Base-by-base conservation (phyloP, 2,113 vertebrate species). In the Aplodontia rufa region DNA sequence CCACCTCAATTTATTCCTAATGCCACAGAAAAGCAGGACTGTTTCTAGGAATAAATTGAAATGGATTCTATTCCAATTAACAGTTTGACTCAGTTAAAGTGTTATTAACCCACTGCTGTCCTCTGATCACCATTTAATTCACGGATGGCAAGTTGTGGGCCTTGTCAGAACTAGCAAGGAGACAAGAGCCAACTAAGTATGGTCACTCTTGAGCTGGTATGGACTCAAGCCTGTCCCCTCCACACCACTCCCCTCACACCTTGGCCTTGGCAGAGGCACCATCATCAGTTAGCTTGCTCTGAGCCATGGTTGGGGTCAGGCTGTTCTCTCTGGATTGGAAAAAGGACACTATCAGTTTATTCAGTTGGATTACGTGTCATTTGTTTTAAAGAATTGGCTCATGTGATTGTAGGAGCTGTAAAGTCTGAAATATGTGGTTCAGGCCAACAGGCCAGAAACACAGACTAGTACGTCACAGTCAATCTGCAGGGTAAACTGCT, bases 1-100 rank as follows among this genome's bases (percentile, higher is more conserved):
- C 96, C 93, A 83, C 96, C 86, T 97, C 96, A 97, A 97, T 98
- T 97, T 97, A 97, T 96, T 97, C 79, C 96, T 97, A 97, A 97
- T 97, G 88, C 96, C 91, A 92, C 79, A 58, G 96, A 95, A 96
- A 97, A 95, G 96, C 79, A 94, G 96, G 91, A 79, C 94, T 97
- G 94, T 97, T 97, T 91, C 97, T 84, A 97, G 96, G 97, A 97
- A 97, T 97, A 98, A 78, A 97, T 97, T 97, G 96, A 96, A 94
- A 78, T 94, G 96, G 97, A 97, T 98, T 97, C 86, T 45, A 53
- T 95, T 97, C 97, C 96, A 95, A 92, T 98, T 96, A 97, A 93
- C 69, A 74, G 71, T 96, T 96, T 97, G 97, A 97, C 96, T 97
- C 79, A 58, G 97, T 95, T 95, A 97, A 98, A 97, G 87, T 89